These are phyloP conservation scores for Sylvicapra grimmia DNA, from an alignment of 2,113 vertebrate genomes.

Conservation along the genomic window DNA sequence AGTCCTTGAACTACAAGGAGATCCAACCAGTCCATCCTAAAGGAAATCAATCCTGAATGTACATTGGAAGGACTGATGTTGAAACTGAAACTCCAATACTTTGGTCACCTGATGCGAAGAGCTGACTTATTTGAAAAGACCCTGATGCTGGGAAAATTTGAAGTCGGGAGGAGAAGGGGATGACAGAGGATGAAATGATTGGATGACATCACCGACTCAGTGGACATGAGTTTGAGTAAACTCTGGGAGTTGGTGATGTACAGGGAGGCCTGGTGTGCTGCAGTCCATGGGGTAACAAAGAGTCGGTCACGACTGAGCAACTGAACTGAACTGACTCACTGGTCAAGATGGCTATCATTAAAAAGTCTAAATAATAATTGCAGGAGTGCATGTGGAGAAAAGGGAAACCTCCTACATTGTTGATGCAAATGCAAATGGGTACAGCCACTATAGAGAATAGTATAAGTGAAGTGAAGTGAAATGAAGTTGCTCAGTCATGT, in stretches of 20 bases:
- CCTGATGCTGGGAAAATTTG: not conserved
- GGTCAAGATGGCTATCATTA: not conserved
- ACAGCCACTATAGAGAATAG: not conserved
- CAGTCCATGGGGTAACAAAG: not conserved
- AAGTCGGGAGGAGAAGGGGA: not conserved
- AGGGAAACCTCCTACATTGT: not conserved
- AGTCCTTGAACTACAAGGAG: not conserved
- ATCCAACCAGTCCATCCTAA: not conserved
- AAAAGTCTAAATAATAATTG: not conserved
- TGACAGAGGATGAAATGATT: not conserved
- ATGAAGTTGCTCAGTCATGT: rapidly evolving
- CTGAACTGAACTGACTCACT: not conserved
- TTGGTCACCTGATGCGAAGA: not conserved
- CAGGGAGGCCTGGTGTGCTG: not conserved
- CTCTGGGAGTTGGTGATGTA: not conserved
- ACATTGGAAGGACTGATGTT: not conserved
- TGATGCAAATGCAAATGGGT: not conserved
- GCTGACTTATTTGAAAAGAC: not conserved
- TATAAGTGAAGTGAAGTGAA: no score
- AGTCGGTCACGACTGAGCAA: rapidly evolving
- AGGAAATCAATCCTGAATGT: not conserved
- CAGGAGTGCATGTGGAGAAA: not conserved
- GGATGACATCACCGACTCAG: not conserved
- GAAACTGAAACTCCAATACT: not conserved
- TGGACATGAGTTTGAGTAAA: not conserved